Evolutionary conservation across 2,888 invertebrate genomes (phyloP), one percentile per base, ranked within the genome.

Genomic region (Galeruca laticollis): DNA sequence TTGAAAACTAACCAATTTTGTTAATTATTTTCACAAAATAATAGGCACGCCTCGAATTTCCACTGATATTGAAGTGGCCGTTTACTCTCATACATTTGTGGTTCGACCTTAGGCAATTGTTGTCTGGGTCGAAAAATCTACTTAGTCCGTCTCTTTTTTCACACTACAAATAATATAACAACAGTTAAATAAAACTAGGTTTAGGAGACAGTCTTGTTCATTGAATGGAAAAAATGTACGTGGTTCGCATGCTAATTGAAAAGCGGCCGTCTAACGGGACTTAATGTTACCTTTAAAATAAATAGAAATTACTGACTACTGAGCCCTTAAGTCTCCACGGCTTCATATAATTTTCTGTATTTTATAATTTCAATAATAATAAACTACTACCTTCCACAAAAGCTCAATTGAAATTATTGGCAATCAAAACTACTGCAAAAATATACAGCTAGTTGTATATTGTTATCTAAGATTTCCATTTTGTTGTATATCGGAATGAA

Each of bases 121-220:
- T 26, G 26, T 26, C 26, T 26, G 6, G 26, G 26, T 26, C 26
- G 6, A 5, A 43, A 15, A 54, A 31, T 57, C 10, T 35, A 11
- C 11, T 57, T 15, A 57, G 35, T 33, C 35, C 33, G 64, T 68
- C 64, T 59, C 61, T 59, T 49, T 66, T 47, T 59, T 60, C 33
- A 59, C 49, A 60, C 62, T 71, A 62, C 60, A 56, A 73, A 18
- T 35, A 57, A n/a, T 18, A 26, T n/a, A 52, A 72, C 56, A 74
- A 74, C 70, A 67, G 70, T 72, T 70, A 72, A 62, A 60, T 54
- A 59, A 72, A 74, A 74, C 69, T 74, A 74, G 74, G 74, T 72
- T 74, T 72, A 70, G 52, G 69, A 70, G 70, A 72, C 74, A 74
- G 68, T 61, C 60, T 49, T 70, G 70, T 62, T 66, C 67, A 56